These are phyloP conservation scores for Phalacrocorax pelagicus DNA, from an alignment of 2,113 vertebrate genomes.

Conservation along the genomic window DNA sequence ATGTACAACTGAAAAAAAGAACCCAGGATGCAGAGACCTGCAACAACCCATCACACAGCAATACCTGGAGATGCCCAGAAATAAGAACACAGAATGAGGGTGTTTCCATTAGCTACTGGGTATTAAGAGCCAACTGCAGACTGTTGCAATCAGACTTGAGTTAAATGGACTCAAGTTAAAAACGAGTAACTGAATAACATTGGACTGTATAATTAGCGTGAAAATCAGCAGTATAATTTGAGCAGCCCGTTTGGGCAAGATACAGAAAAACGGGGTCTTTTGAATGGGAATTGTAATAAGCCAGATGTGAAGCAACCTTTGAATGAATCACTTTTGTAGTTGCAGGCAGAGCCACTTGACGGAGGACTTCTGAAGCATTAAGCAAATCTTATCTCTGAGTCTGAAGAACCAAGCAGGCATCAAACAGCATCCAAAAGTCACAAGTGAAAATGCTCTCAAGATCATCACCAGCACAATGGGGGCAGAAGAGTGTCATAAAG, in stretches of 20 bases:
- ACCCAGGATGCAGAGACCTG: neutral
- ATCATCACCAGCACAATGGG: neutral
- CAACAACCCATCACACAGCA: neutral
- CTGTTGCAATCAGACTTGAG: neutral
- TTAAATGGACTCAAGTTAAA: neutral
- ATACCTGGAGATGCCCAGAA: neutral
- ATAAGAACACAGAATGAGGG: neutral
- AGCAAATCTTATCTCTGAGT: neutral
- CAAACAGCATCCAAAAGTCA: neutral
- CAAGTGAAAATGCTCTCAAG: neutral
- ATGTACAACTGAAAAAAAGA: neutral
- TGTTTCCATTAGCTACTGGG: neutral
- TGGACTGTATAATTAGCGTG: neutral
- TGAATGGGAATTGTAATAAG: neutral
- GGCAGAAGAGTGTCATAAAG: neutral
- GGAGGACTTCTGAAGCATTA: neutral
- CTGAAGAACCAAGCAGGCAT: neutral
- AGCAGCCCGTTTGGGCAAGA: neutral
- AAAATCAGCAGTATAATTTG: neutral
- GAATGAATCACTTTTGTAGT: neutral
- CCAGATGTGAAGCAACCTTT: neutral
- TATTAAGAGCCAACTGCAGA: neutral
- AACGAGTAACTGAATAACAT: neutral
- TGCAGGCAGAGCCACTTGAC: neutral
- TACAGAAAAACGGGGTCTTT: neutral